Evolutionary conservation across 1,140 invertebrate genomes (phyloP).

Genomic region (Lepidotrigona ventralis): DNA sequence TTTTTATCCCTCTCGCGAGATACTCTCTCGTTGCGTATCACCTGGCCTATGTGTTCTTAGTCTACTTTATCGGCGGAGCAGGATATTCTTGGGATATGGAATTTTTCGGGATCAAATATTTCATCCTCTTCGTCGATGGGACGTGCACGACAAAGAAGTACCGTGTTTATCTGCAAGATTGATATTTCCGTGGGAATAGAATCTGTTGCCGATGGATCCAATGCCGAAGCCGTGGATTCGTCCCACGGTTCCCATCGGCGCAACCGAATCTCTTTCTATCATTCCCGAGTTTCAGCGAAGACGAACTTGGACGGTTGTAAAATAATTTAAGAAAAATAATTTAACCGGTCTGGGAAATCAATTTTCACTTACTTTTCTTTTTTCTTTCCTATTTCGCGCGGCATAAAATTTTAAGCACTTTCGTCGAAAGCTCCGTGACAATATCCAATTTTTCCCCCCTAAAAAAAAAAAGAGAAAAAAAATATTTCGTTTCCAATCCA

Average conservation of each 20-base stretch:
- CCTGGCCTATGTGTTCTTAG: slow-evolving; percentile 31
- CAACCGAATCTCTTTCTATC: slow-evolving; percentile 3
- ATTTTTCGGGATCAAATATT: slow-evolving; percentile 32
- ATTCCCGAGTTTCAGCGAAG: neutral
- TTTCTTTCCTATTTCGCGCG: slow-evolving; percentile 2
- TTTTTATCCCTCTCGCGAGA: slow-evolving; percentile 36
- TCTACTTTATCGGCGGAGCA: slow-evolving; percentile 20
- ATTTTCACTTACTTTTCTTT: no score
- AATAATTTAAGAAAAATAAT: no score
- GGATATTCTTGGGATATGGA: neutral
- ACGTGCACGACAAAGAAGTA: neutral
- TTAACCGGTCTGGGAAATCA: no score
- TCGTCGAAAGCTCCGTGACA: neutral
- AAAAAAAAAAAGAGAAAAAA: neutral
- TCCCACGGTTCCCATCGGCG: neutral
- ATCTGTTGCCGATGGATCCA: slow-evolving; percentile 4
- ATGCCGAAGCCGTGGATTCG: no score
- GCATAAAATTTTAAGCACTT: neutral
- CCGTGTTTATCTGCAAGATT: slow-evolving; percentile 33
- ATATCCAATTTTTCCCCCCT: neutral
- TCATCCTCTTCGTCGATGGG: slow-evolving; percentile 13
- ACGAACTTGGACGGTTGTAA: no score
- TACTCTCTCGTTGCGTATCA: slow-evolving; percentile 25
- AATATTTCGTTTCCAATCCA: neutral
- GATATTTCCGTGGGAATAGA: slow-evolving; percentile 13